Evolutionary conservation across 2,888 invertebrate genomes (phyloP).

Genomic region (Prenolepis imparis): DNA sequence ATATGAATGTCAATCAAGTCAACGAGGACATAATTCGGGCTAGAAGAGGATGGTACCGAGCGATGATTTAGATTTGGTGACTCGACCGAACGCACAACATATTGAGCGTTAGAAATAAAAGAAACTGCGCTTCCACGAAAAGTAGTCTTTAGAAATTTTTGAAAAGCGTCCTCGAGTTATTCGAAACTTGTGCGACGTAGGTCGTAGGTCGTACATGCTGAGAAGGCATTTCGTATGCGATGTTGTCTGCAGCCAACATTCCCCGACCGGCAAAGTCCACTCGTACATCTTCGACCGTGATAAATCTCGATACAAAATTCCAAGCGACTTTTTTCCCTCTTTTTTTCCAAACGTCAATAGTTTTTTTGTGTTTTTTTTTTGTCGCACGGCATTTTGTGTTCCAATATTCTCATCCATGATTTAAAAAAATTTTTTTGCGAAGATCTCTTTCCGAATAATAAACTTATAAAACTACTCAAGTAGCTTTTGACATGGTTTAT

Average conservation of each 20-base stretch:
- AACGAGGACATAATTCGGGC: background rate
- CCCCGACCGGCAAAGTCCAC: constrained; percentile 37
- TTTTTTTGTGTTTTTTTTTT: background rate
- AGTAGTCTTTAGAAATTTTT: background rate
- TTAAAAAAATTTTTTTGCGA: background rate
- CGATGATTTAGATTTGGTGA: background rate
- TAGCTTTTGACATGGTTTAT: constrained; percentile 66
- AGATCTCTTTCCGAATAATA: background rate
- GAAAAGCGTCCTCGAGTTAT: constrained; percentile 50
- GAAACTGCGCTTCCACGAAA: background rate
- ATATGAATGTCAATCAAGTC: constrained; percentile 1
- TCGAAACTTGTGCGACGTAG: constrained; percentile 58
- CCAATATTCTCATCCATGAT: background rate
- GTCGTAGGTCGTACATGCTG: constrained; percentile 50
- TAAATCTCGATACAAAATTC: constrained; percentile 49
- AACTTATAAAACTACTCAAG: constrained; percentile 53
- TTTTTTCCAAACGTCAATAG: background rate
- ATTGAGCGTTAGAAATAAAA: constrained; percentile 8
- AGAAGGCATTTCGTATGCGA: constrained; percentile 60
- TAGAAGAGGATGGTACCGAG: background rate
- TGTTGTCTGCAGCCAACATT: constrained; percentile 50
- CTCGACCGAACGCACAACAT: background rate
- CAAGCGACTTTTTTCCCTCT: background rate
- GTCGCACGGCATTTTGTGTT: background rate
- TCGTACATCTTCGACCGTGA: constrained; percentile 45